These are phyloP conservation scores for Nasonia giraulti DNA, from an alignment of 1,140 invertebrate genomes.

Conservation along the genomic window DNA sequence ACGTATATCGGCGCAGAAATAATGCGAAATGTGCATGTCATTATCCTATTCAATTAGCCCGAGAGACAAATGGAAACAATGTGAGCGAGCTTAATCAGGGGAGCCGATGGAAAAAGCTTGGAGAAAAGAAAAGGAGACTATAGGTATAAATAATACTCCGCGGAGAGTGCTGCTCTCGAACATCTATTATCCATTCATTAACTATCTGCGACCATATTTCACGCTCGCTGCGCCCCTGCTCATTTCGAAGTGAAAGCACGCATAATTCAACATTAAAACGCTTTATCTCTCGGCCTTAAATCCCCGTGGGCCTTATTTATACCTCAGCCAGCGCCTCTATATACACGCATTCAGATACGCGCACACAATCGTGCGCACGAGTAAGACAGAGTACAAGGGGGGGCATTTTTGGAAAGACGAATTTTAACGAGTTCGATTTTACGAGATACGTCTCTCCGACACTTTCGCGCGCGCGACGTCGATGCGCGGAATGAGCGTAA, in stretches of 20 bases:
- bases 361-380: neutral
- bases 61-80: neutral
- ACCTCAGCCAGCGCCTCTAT: neutral
- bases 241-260: slow-evolving; percentile 39
- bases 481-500: slow-evolving; percentile 21
- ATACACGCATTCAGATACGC: neutral
- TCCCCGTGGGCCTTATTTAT: slow-evolving; percentile 32
- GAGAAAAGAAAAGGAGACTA: neutral
- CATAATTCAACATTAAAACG: slow-evolving; percentile 40
- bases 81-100: no score
- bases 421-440: slow-evolving; percentile 1
- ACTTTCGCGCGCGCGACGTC: neutral
- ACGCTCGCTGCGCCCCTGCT: neutral
- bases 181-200: slow-evolving; percentile 43
- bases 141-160: no score
- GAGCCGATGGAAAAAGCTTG: neutral
- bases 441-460: neutral
- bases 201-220: slow-evolving; percentile 34
- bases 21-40: neutral
- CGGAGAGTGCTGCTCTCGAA: neutral
- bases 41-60: neutral
- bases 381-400: neutral
- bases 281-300: slow-evolving; percentile 37
- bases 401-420: slow-evolving; percentile 1
- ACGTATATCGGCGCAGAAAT: neutral